Percentiles rank a stretch among this genome's conserved stretches.
Evolutionary conservation across 2,888 invertebrate species (phyloP).

Genomic region (Chironomus tentans): DNA sequence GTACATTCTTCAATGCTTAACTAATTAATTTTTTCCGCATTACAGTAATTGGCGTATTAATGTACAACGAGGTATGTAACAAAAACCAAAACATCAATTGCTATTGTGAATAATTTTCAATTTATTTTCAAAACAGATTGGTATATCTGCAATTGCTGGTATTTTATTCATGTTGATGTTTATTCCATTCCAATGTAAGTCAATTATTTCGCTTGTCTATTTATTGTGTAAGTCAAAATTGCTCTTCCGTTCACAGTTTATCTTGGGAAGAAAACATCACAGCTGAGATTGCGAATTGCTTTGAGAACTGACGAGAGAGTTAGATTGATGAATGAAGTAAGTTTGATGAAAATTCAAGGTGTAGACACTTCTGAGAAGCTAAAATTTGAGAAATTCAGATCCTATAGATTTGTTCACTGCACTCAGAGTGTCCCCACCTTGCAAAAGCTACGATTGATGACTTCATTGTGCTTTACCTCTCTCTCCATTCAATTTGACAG

Average conservation of each 20-base stretch:
- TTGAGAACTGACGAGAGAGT: slow-evolving; percentile 73
- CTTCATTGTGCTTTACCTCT: too few species aligned
- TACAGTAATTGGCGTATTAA: slow-evolving; percentile 44
- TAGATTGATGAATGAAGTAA: slow-evolving; percentile 70
- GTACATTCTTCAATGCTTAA: too few species aligned
- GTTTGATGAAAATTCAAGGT: slow-evolving; percentile 35
- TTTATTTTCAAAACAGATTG: slow-evolving; percentile 40
- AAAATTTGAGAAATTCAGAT: too few species aligned
- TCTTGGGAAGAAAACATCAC: slow-evolving; percentile 60
- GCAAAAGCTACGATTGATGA: too few species aligned
- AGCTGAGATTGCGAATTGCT: slow-evolving; percentile 60
- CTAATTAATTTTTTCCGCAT: too few species aligned
- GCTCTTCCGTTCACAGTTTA: slow-evolving; percentile 40
- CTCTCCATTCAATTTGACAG: slow-evolving; percentile 36
- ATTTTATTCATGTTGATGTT: slow-evolving; percentile 42
- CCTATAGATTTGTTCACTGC: too few species aligned
- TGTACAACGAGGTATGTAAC: slow-evolving; percentile 28
- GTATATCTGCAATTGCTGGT: slow-evolving; percentile 48
- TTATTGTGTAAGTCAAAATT: too few species aligned
- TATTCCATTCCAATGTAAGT: slow-evolving; percentile 23
- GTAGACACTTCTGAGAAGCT: too few species aligned
- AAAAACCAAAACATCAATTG: slow-evolving; percentile 39
- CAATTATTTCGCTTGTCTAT: not conserved
- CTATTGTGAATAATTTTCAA: slow-evolving; percentile 31
- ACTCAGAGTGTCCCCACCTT: too few species aligned